Conservation (phyloP, 1,140 invertebrate genomes). For the Galleria mellonella region DNA sequence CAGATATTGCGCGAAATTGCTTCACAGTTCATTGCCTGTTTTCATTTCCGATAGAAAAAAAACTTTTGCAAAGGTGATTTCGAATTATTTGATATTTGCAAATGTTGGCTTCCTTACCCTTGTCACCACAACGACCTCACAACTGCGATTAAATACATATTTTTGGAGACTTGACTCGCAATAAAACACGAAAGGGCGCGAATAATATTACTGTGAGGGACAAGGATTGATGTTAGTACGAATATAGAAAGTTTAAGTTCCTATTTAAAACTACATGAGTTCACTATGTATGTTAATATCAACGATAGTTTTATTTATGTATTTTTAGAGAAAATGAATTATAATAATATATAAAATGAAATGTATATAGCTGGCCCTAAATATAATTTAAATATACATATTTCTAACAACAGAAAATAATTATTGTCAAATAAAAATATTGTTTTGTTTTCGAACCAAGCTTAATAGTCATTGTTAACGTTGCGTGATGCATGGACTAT, state of each 20-base stretch:
- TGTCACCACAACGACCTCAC: constrained; percentile 14
- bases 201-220: background rate
- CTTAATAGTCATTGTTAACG: too few relatives aligned
- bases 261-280: too few relatives aligned
- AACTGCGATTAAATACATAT: constrained; percentile 15
- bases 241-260: too few relatives aligned
- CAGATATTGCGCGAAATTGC: constrained; percentile 28
- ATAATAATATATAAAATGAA: too few relatives aligned
- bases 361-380: too few relatives aligned
- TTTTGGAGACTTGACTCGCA: constrained; percentile 9
- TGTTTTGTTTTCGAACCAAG: too few relatives aligned
- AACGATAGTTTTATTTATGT: too few relatives aligned
- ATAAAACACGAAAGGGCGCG: constrained; percentile 8
- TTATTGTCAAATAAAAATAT: too few relatives aligned
- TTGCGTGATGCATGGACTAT: too few relatives aligned
- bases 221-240: background rate
- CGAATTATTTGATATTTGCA: constrained; percentile 22
- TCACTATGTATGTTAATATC: too few relatives aligned
- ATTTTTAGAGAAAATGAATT: too few relatives aligned
- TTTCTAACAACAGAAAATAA: too few relatives aligned
- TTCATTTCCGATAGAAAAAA: constrained; percentile 18
- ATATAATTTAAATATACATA: background rate
- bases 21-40: constrained; percentile 28
- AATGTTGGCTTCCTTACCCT: constrained; percentile 5
- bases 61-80: constrained; percentile 29